Evolutionary conservation across 2,888 invertebrate species (phyloP).

Genomic region (Augochlorella aurata): DNA sequence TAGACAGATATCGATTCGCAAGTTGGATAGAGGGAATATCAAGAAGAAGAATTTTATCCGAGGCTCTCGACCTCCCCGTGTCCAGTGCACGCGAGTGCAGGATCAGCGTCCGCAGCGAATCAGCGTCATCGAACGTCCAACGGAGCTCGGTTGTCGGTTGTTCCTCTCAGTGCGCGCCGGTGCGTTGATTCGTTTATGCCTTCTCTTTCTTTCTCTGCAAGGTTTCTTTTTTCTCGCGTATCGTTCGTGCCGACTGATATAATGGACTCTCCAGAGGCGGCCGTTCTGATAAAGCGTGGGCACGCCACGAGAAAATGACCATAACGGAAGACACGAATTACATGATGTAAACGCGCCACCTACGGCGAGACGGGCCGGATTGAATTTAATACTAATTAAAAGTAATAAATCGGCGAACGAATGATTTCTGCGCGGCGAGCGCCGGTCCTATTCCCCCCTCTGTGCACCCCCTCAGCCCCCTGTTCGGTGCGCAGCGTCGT

Average conservation of each 20-base stretch:
- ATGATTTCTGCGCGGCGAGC: slow-evolving; percentile 65
- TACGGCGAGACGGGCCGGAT: slow-evolving; percentile 71
- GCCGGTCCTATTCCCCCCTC: slow-evolving; percentile 68
- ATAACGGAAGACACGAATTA: slow-evolving; percentile 72
- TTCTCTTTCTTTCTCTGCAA: not conserved
- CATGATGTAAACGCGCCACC: slow-evolving; percentile 73
- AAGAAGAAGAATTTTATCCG: not conserved
- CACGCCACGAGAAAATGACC: slow-evolving; percentile 68
- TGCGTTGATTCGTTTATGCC: slow-evolving; percentile 29
- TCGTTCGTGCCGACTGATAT: slow-evolving; percentile 50
- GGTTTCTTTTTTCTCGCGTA: slow-evolving; percentile 17
- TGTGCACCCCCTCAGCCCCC: not conserved
- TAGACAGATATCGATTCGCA: not conserved
- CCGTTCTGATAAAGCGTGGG: slow-evolving; percentile 69
- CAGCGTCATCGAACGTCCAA: slow-evolving; percentile 2
- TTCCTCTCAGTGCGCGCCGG: slow-evolving; percentile 9
- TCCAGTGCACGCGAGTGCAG: not conserved
- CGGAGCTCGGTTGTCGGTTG: not conserved
- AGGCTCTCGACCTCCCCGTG: not conserved
- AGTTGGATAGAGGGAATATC: not conserved
- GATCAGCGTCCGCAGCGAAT: not conserved
- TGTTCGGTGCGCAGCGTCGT: not conserved
- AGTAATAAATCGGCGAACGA: slow-evolving; percentile 74
- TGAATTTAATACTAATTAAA: slow-evolving; percentile 77
- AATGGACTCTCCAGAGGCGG: slow-evolving; percentile 53